Evolutionary conservation across 2,888 invertebrate species (phyloP).

Genomic region (Allygus modestus): DNA sequence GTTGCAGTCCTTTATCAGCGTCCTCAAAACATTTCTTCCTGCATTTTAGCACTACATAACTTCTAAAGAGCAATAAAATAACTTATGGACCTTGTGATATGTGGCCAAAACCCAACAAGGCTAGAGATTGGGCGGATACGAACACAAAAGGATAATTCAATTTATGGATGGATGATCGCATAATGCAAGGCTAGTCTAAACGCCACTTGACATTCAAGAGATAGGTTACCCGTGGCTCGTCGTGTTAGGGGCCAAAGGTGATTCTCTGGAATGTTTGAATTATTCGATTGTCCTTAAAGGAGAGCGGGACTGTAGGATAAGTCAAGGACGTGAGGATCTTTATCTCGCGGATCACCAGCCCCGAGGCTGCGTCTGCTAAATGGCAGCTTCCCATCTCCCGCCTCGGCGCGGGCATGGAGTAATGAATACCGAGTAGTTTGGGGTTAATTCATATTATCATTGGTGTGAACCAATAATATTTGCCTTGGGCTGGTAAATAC

Average conservation of each 20-base stretch:
- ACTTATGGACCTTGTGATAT: too few species aligned
- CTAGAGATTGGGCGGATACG: neutral
- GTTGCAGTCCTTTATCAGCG: too few species aligned
- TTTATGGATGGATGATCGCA: constrained; percentile 14
- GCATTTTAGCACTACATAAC: too few species aligned
- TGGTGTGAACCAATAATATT: too few species aligned
- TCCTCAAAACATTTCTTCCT: too few species aligned
- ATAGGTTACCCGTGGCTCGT: constrained; percentile 33
- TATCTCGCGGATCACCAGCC: neutral
- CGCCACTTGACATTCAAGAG: constrained; percentile 19
- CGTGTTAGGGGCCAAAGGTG: constrained; percentile 25
- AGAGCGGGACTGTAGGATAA: constrained; percentile 37
- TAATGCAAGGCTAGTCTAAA: constrained; percentile 6
- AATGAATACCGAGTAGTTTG: too few species aligned
- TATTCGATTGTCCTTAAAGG: constrained; percentile 50
- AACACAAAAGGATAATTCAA: constrained; percentile 18
- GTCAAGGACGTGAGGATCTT: constrained; percentile 25
- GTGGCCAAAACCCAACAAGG: neutral
- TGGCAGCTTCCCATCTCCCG: constrained; percentile 27
- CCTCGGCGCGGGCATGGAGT: neutral
- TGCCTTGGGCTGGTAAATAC: too few species aligned
- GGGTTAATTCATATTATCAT: too few species aligned
- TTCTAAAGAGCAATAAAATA: too few species aligned
- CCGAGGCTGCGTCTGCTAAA: neutral
- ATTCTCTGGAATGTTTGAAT: constrained; percentile 44